Evolutionary conservation across 2,888 invertebrate genomes (phyloP), one percentile per base, ranked within the genome.

Genomic region (Cecidostiba fungosa): DNA sequence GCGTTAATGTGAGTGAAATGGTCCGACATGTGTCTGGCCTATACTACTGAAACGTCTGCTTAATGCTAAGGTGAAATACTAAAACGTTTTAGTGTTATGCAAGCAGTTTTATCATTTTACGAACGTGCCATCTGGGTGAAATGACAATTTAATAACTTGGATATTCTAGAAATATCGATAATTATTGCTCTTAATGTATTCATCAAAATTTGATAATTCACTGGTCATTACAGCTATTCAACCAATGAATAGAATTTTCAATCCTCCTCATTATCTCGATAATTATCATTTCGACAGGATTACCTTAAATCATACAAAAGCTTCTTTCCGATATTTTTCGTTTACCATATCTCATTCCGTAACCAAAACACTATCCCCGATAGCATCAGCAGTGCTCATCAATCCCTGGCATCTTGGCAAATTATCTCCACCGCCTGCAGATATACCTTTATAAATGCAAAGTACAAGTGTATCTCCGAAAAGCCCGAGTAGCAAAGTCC

Each of bases 391-490:
- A 8, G 3, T 59, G 19, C 39, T n/a, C 72, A 72, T 39, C 39
- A 36, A 66, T 66, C 8, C n/a, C n/a, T 36, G 36, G n/a, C 39
- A n/a, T 39, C 72, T n/a, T 6, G 2, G 72, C 39, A 23, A 72
- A 36, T 39, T 72, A 66, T 29, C 10, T n/a, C n/a, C 39, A 39
- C 39, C 36, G n/a, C 36, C 72, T 39, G 10, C n/a, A n/a, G 39
- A 72, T 19, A 72, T 19, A 72, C 36, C 43, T 72, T 72, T 72
- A 72, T 39, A 72, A 72, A 72, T 23, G 72, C 39, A 36, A 23
- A 39, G 36, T 70, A 36, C 23, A 72, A 39, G 72, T 72, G 12
- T n/a, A 19, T 12, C 39, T 23, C n/a, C 36, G 23, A 59, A 59
- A 59, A 59, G 36, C 70, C 36, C n/a, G 70, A 16, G n/a, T n/a